A percentile compares a stretch with the other conserved stretches of the same genome.
Evolutionary conservation across 2,888 invertebrate species (phyloP).

Genomic region (Perizoma affinitatum): DNA sequence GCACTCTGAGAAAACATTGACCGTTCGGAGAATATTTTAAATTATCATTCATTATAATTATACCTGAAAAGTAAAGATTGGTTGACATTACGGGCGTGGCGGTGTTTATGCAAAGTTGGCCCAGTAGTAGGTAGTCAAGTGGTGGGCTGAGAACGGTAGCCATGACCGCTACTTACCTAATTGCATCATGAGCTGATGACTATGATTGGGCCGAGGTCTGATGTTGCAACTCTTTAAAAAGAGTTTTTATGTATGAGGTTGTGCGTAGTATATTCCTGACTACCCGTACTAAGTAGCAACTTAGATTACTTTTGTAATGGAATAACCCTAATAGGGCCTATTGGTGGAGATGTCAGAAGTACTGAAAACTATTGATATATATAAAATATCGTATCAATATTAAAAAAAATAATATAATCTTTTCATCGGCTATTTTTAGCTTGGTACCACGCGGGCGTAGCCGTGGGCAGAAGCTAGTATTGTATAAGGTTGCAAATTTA

Average conservation of each 20-base stretch:
- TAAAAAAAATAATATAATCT: no score
- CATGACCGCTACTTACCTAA: conserved; percentile 66
- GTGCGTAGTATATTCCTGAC: background rate
- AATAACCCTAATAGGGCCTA: no score
- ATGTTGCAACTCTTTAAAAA: conserved; percentile 17
- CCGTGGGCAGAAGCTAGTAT: no score
- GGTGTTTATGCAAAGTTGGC: conserved; percentile 63
- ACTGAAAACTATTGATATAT: no score
- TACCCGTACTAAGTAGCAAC: no score
- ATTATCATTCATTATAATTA: conserved; percentile 53
- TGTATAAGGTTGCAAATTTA: background rate
- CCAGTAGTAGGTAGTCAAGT: conserved; percentile 28
- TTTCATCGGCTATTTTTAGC: no score
- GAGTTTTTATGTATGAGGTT: background rate
- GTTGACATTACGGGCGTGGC: conserved; percentile 69
- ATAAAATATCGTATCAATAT: no score
- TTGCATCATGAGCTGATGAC: conserved; percentile 62
- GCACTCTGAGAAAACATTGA: conserved; percentile 41
- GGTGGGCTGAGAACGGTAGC: conserved; percentile 37
- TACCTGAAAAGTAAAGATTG: conserved; percentile 34
- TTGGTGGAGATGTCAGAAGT: no score
- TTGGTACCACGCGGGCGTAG: no score
- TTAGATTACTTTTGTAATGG: no score
- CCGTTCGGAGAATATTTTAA: conserved; percentile 43
- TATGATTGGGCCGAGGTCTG: conserved; percentile 54